A percentile compares a stretch with the other conserved stretches of the same genome.
phyloP scores from a whole-genome alignment of 2,888 invertebrate species.

The Icerya purchasi region DNA sequence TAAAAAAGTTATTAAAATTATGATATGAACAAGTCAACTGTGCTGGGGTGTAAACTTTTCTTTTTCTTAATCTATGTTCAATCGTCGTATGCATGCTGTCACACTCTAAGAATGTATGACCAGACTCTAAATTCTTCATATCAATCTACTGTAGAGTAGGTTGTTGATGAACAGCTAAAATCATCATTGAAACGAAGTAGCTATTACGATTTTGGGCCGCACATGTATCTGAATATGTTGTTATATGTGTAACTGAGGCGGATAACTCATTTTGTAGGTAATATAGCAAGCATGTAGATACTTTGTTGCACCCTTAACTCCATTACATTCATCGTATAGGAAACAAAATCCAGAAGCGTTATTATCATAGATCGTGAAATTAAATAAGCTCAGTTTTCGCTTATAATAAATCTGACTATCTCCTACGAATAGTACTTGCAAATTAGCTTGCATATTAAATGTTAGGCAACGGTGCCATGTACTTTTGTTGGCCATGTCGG shows the following conservation, averaged over 20 bases:
- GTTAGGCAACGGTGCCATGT: no score
- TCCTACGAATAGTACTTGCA: no score
- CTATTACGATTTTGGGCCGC: background rate
- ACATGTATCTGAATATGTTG: background rate
- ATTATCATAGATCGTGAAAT: no score
- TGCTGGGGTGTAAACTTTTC: background rate
- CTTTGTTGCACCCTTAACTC: no score
- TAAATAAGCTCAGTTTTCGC: no score
- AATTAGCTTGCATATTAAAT: no score
- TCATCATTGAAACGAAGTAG: background rate
- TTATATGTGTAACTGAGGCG: background rate
- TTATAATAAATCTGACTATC: no score
- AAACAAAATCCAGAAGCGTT: no score
- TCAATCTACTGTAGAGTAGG: background rate
- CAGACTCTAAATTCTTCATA: background rate
- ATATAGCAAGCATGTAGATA: background rate
- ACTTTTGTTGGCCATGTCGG: no score
- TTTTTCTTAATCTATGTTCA: background rate
- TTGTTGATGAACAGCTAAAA: background rate
- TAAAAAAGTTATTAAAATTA: no score
- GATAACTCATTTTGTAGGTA: background rate
- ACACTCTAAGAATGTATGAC: background rate
- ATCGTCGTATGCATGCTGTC: background rate
- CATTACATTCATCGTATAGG: no score
- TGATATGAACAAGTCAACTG: no score